phyloP scores from a whole-genome alignment of 2,888 invertebrate genomes.

The Himalopsyche tibetana region DNA sequence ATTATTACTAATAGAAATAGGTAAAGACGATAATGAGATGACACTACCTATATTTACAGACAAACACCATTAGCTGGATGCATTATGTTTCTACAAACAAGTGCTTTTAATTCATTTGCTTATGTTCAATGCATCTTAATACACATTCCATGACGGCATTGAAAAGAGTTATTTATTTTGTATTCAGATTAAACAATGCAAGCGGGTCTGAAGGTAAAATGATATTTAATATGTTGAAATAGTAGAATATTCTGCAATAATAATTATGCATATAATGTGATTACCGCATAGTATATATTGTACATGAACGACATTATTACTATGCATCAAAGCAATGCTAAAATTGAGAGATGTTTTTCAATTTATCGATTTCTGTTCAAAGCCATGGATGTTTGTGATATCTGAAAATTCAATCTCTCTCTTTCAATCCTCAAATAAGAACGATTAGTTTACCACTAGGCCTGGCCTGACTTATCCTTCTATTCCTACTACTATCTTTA shows the following conservation, averaged over 20 bases:
- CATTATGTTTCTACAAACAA: slow-evolving; percentile 41
- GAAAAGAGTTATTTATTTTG: slow-evolving; percentile 48
- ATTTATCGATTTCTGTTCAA: no score
- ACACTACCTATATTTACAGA: slow-evolving; percentile 27
- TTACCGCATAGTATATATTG: no score
- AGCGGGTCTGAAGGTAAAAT: slow-evolving; percentile 37
- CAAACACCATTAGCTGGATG: slow-evolving; percentile 37
- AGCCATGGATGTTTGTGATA: no score
- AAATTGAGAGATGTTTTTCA: no score
- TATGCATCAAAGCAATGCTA: no score
- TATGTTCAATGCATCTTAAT: slow-evolving; percentile 19
- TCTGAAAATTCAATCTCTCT: no score
- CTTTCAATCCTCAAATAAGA: no score
- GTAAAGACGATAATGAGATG: slow-evolving; percentile 1
- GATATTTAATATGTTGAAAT: slow-evolving; percentile 14
- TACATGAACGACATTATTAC: no score
- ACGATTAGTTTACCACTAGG: no score
- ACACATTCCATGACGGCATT: slow-evolving; percentile 47
- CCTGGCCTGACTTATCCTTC: no score
- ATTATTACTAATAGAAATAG: slow-evolving; percentile 3
- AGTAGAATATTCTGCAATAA: slow-evolving; percentile 1
- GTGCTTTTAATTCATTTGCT: slow-evolving; percentile 41
- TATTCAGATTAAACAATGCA: slow-evolving; percentile 50
- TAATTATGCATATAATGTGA: background rate
- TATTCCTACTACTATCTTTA: no score